Percentiles rank a stretch among this genome's conserved stretches.
Evolutionary conservation across 2,888 invertebrate genomes (phyloP).

Genomic region (Zaprionus obscuricornis): DNA sequence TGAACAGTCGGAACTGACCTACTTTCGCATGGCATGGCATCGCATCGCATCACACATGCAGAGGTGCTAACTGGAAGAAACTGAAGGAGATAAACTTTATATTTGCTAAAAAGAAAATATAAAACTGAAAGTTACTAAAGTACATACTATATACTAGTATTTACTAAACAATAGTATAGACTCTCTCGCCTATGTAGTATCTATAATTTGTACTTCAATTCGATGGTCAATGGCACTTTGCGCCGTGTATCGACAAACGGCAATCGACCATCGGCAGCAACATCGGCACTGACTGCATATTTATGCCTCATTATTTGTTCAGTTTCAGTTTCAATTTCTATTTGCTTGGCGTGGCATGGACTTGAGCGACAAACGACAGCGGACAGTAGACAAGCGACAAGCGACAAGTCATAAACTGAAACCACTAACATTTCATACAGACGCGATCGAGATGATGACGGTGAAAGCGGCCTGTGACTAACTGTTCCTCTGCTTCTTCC

Average conservation of each 20-base stretch:
- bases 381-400: neutral
- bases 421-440: slow-evolving; percentile 45
- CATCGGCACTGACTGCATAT: slow-evolving; percentile 59
- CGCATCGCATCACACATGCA: too few relatives aligned
- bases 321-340: slow-evolving; percentile 66
- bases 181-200: too few relatives aligned
- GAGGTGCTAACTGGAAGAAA: slow-evolving; percentile 66
- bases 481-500: slow-evolving; percentile 10
- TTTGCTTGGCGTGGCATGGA: slow-evolving; percentile 48
- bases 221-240: slow-evolving; percentile 52
- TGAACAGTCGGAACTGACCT: slow-evolving; percentile 54
- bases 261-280: too few relatives aligned
- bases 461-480: slow-evolving; percentile 59
- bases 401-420: slow-evolving; percentile 48
- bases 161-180: too few relatives aligned
- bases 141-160: too few relatives aligned
- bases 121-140: too few relatives aligned
- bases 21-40: too few relatives aligned
- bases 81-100: too few relatives aligned
- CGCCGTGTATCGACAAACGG: too few relatives aligned
- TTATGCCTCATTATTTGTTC: slow-evolving; percentile 79
- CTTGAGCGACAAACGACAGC: too few relatives aligned
- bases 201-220: too few relatives aligned
- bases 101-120: too few relatives aligned
- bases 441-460: slow-evolving; percentile 56